Evolutionary conservation across 2,797 vertebrate species (phyloP).

Genomic region (Sebastes melanostomus): DNA sequence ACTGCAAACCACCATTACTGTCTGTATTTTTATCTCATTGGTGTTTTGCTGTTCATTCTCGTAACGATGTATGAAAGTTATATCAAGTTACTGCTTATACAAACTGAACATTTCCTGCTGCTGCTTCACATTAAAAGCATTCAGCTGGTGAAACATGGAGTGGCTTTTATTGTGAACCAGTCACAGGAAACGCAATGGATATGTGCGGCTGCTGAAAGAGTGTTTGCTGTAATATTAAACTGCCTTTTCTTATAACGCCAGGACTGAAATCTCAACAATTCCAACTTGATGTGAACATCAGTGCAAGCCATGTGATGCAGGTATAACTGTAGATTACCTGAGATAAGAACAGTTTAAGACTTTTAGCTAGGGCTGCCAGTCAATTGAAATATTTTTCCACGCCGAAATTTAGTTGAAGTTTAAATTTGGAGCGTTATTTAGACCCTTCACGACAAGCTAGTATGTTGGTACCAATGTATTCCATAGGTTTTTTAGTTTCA

Average conservation of each 20-base stretch:
- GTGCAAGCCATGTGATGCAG: not conserved
- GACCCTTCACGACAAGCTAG: too few relatives aligned
- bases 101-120: not conserved
- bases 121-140: not conserved
- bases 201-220: not conserved
- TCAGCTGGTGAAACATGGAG: not conserved
- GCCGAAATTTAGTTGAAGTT: too few relatives aligned
- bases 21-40: not conserved
- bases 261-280: not conserved
- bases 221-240: not conserved
- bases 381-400: too few relatives aligned
- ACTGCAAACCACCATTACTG: not conserved
- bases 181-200: not conserved
- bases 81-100: not conserved
- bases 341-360: not conserved
- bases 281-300: not conserved
- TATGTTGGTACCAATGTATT: too few relatives aligned
- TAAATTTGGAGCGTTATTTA: too few relatives aligned
- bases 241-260: not conserved
- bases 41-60: not conserved
- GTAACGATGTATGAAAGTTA: not conserved
- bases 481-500: too few relatives aligned
- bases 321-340: not conserved
- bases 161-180: not conserved
- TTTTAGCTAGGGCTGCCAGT: not conserved